Evolutionary conservation across 2,113 vertebrate genomes (phyloP), one percentile per base, ranked within the genome.

Genomic region (Odontesthes bonariensis): DNA sequence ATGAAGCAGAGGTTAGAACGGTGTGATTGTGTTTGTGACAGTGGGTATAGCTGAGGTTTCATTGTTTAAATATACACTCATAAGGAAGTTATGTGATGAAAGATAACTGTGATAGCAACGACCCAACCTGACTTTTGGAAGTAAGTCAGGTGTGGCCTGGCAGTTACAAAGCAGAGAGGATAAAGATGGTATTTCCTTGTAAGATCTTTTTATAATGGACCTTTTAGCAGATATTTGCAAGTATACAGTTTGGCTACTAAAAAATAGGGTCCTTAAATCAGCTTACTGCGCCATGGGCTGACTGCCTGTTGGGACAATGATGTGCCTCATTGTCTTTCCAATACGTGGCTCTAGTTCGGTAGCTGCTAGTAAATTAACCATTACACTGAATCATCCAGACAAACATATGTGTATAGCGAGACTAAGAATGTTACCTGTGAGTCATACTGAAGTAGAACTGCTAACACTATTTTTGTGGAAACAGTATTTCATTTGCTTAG

Each of bases 261-360:
- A 81, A 69, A 60, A 61, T 79, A 63, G 51, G 40, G 53, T 52
- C 73, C 69, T 69, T 59, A 64, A 61, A 75, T 69, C 65, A 84
- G 73, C 73, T 65, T 57, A 78, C 66, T 60, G 44, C 64, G 63
- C 73, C 47, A 62, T 61, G 74, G 83, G 73, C 71, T 44, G 53
- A 38, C 69, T 40, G 78, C 68, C 81, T 73, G 65, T 53, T 60
- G 75, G 78, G 60, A 87, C 75, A 70, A 69, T 64, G 62, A 86
- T 73, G 22, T 72, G 83, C 60, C 49, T 86, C 79, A 83, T 88
- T 88, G 88, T 89, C 87, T 86, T 81, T 83, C 79, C 69, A 75
- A 38, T 73, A 56, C 65, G 57, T 76, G 81, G 76, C 69, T 86
- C 64, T 84, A 78, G 55, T 69, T 60, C 13, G 2, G 57, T 35